Conservation (phyloP, 2,888 invertebrate genomes). For the Eristalinus aeneus region DNA sequence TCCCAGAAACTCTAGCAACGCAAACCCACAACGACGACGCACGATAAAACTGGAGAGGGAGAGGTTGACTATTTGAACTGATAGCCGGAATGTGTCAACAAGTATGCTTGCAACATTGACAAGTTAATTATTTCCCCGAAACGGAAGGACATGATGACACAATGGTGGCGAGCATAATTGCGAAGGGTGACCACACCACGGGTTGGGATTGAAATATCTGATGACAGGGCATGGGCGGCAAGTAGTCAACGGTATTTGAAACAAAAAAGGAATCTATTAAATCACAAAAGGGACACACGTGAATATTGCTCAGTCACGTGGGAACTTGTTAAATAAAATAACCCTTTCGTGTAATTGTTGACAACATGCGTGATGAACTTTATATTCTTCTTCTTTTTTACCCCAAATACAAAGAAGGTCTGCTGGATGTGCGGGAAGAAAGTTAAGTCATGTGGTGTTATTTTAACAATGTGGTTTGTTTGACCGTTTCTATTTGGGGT, state of each 20-base stretch:
- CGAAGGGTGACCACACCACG: conserved; percentile 27
- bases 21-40: not conserved
- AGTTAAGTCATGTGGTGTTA: conserved; percentile 74
- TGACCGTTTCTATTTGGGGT: conserved; percentile 41
- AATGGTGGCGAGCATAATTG: conserved; percentile 3
- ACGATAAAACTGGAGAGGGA: not conserved
- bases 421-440: conserved; percentile 14
- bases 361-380: conserved; percentile 38
- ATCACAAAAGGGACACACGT: conserved; percentile 40
- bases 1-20: not conserved
- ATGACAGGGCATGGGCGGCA: not conserved
- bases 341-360: conserved; percentile 43
- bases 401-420: not conserved
- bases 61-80: conserved; percentile 6
- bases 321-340: conserved; percentile 49
- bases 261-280: conserved; percentile 34
- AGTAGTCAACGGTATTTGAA: not conserved
- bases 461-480: conserved; percentile 75
- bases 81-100: conserved; percentile 62
- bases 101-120: conserved; percentile 60
- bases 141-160: conserved; percentile 48
- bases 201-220: conserved; percentile 55
- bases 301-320: conserved; percentile 54
- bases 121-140: conserved; percentile 59
- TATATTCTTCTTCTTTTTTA: conserved; percentile 5